These are phyloP conservation scores for Odontamblyopus lacepedii DNA, from an alignment of 2,797 vertebrate genomes.

Conservation along the genomic window DNA sequence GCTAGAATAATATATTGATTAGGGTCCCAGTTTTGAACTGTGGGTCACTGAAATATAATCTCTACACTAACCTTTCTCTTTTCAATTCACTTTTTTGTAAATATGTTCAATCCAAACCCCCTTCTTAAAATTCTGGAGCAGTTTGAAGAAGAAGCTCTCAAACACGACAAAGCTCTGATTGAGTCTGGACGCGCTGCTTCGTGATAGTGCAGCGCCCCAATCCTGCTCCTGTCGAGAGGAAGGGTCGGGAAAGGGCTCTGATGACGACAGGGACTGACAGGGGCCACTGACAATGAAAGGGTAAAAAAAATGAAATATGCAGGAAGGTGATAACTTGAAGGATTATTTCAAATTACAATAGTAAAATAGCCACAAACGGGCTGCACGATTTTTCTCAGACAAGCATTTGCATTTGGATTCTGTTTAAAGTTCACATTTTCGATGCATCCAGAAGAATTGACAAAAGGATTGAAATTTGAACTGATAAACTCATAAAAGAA, in stretches of 20 bases:
- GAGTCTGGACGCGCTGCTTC: constrained; percentile 19
- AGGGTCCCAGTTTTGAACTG: no score
- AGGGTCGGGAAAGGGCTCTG: constrained; percentile 26
- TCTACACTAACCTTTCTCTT: not conserved
- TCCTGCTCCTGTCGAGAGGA: constrained; percentile 36
- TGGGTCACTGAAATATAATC: no score
- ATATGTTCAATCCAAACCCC: not conserved
- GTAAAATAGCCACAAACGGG: no score
- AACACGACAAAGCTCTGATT: constrained; percentile 31
- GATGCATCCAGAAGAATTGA: no score
- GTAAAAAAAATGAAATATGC: not conserved
- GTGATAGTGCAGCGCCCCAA: constrained; percentile 34
- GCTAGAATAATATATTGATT: no score
- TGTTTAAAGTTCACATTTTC: no score
- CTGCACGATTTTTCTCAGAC: no score
- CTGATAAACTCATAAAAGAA: no score
- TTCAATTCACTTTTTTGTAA: not conserved
- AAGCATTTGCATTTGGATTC: no score
- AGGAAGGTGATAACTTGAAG: not conserved
- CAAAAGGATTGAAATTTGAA: no score
- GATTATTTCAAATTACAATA: no score
- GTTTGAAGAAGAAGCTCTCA: constrained; percentile 10
- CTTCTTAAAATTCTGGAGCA: no score
- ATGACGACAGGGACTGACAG: constrained; percentile 25
- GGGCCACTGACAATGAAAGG: not conserved